These are phyloP conservation scores for Aleiodes leptofemur DNA, from an alignment of 2,888 invertebrate species.

Conservation along the genomic window DNA sequence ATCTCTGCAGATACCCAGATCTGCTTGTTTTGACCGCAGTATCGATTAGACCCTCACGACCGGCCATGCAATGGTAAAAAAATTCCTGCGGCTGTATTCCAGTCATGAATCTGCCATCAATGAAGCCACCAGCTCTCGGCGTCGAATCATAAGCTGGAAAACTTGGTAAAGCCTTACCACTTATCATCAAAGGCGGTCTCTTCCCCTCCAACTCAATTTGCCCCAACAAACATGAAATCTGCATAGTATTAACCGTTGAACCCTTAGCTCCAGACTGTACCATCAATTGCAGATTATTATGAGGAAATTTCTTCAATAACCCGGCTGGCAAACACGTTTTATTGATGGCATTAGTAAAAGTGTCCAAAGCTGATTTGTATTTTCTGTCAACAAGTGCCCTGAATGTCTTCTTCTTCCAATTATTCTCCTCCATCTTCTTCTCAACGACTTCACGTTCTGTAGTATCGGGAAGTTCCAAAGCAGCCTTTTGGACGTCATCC, in stretches of 20 bases:
- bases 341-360: constrained; percentile 93
- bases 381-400: constrained; percentile 88
- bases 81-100: constrained; percentile 99
- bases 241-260: constrained; percentile 98
- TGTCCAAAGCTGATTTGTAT: constrained; percentile 88
- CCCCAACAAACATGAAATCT: constrained; percentile 97
- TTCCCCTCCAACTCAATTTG: constrained; percentile 99
- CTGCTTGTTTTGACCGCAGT: constrained; percentile 99
- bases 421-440: constrained; percentile 83
- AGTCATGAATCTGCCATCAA: constrained; percentile 97
- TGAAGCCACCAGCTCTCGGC: constrained; percentile 96
- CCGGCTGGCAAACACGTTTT: constrained; percentile 90
- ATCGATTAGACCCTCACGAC: constrained; percentile 98
- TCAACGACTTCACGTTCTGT: constrained; percentile 79
- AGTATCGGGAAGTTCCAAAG: constrained; percentile 82
- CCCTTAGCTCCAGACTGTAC: constrained; percentile 99
- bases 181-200: constrained; percentile 95
- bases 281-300: constrained; percentile 98
- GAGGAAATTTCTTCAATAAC: constrained; percentile 90
- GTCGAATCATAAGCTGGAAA: constrained; percentile 91
- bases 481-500: constrained; percentile 74
- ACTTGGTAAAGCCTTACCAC: constrained; percentile 93
- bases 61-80: constrained; percentile 99
- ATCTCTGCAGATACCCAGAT: constrained; percentile 92
- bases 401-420: constrained; percentile 85